Conservation (phyloP, 2,888 invertebrate genomes). For the Neria commutata region DNA sequence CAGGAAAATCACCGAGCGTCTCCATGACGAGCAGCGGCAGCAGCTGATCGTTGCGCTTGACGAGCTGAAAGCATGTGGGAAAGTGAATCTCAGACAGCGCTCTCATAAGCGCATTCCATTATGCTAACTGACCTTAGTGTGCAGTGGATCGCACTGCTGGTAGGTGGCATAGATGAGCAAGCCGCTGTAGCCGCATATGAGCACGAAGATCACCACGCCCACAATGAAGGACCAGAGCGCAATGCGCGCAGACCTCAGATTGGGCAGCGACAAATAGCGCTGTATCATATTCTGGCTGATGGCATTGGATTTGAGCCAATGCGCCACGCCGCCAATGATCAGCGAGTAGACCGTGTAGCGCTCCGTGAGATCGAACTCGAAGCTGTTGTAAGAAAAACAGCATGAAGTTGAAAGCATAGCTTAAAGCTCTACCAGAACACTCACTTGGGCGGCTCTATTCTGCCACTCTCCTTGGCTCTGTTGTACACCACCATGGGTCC, state of each 20-base stretch:
- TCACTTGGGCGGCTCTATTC: conserved; percentile 69
- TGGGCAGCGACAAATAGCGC: conserved; percentile 73
- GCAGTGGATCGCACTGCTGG: conserved; percentile 83
- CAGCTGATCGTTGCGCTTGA: conserved; percentile 77
- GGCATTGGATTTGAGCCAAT: conserved; percentile 75
- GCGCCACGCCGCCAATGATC: conserved; percentile 72
- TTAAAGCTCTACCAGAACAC: conserved; percentile 28
- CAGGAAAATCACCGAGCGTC: conserved; percentile 76
- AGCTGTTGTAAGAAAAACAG: conserved; percentile 61
- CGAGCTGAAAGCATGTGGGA: conserved; percentile 62
- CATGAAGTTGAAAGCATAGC: conserved; percentile 7
- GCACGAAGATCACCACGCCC: conserved; percentile 76
- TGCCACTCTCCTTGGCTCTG: conserved; percentile 66
- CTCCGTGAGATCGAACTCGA: conserved; percentile 71
- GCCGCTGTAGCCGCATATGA: conserved; percentile 83
- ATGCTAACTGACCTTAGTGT: conserved; percentile 66
- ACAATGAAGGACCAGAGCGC: conserved; percentile 72
- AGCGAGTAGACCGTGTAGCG: conserved; percentile 78
- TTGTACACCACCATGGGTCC: conserved; percentile 67
- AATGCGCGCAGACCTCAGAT: conserved; percentile 66
- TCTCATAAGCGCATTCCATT: too few relatives aligned
- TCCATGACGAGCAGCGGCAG: conserved; percentile 86
- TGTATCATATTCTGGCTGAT: conserved; percentile 84
- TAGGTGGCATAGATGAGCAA: conserved; percentile 87
- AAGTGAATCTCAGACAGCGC: not conserved